Evolutionary conservation across 2,888 invertebrate genomes (phyloP).

Genomic region (Scaptomyza caliginosa): DNA sequence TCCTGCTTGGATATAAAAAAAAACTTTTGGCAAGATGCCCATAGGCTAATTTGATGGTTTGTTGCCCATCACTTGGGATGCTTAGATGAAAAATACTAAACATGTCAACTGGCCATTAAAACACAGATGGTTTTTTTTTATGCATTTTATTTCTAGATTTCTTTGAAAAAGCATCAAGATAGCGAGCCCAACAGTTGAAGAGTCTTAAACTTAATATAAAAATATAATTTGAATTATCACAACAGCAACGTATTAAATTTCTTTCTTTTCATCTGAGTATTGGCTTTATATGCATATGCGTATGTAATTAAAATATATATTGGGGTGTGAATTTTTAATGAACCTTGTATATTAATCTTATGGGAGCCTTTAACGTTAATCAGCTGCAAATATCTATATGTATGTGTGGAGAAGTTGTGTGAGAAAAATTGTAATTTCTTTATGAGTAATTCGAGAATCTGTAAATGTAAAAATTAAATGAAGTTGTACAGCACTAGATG

Average conservation of each 20-base stretch:
- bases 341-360: not conserved
- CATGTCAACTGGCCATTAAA: slow-evolving; percentile 9
- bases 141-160: not conserved
- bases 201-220: not conserved
- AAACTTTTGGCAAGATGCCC: slow-evolving; percentile 3
- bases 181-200: too few species aligned
- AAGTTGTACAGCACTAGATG: too few species aligned
- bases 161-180: too few species aligned
- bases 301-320: not conserved
- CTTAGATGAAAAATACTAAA: slow-evolving; percentile 16
- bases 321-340: not conserved
- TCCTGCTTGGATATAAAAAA: not conserved
- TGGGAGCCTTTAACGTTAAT: not conserved
- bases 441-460: not conserved
- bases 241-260: not conserved
- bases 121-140: not conserved
- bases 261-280: not conserved
- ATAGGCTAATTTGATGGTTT: slow-evolving; percentile 21
- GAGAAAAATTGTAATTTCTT: not conserved
- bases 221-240: too few species aligned
- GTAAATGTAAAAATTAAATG: too few species aligned
- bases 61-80: not conserved
- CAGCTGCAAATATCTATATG: not conserved
- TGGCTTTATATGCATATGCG: not conserved
- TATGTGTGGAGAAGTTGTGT: not conserved